Evolutionary conservation across 2,888 invertebrate genomes (phyloP).

Genomic region (Automeris io): DNA sequence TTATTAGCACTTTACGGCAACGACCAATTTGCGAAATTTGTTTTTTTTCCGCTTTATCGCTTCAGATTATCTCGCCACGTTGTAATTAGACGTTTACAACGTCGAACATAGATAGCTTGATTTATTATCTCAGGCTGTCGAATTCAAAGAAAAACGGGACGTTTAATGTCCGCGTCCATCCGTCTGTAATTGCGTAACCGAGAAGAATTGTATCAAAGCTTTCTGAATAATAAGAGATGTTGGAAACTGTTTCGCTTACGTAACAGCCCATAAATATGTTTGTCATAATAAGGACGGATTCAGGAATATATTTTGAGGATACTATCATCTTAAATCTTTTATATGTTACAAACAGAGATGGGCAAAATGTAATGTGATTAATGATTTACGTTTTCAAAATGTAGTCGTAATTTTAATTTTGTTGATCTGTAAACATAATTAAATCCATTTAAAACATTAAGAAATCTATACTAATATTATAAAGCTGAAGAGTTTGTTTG

Average conservation of each 20-base stretch:
- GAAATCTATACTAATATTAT: too few species aligned
- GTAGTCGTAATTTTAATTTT: too few species aligned
- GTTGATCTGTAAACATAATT: too few species aligned
- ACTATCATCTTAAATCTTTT: too few species aligned
- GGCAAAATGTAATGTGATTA: too few species aligned
- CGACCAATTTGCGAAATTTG: conserved; percentile 7
- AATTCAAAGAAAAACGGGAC: conserved; percentile 17
- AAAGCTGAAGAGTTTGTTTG: too few species aligned
- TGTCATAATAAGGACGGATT: conserved; percentile 1
- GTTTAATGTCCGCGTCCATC: conserved; percentile 1
- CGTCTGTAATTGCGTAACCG: conserved; percentile 4
- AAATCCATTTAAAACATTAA: too few species aligned
- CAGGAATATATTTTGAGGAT: background rate
- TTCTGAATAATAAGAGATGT: background rate
- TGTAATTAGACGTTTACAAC: conserved; percentile 22
- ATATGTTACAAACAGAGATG: too few species aligned
- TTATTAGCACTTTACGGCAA: conserved; percentile 18
- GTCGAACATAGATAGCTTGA: conserved; percentile 12
- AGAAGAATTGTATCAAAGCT: conserved; percentile 6
- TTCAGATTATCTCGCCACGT: conserved; percentile 20
- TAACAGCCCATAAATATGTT: conserved; percentile 2
- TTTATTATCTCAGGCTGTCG: conserved; percentile 20
- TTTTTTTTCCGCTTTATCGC: conserved; percentile 13
- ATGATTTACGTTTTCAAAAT: too few species aligned
- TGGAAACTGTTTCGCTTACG: conserved; percentile 1